A percentile compares a stretch with the other conserved stretches of the same genome.
Conservation (phyloP, 2,113 vertebrate species). For the Ciconia stormi region DNA sequence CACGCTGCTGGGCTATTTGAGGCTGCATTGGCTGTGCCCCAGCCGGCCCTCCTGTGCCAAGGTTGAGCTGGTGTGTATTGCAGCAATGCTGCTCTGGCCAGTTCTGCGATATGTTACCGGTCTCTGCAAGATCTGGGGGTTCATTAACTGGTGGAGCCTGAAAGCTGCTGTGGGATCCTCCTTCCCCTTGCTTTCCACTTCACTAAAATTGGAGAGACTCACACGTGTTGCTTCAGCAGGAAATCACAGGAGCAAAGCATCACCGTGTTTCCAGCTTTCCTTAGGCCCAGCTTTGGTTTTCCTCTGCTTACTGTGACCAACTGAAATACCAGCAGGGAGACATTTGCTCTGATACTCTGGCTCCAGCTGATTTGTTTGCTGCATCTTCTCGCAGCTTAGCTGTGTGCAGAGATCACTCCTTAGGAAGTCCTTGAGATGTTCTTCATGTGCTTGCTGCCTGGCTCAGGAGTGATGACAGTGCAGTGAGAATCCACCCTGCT, state of each 20-base stretch:
- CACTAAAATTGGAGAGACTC: not conserved
- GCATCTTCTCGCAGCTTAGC: not conserved
- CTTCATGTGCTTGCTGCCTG: no score
- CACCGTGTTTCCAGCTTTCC: not conserved
- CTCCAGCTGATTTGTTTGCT: not conserved
- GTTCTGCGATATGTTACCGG: fast-evolving
- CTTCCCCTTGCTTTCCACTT: not conserved
- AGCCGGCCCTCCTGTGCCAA: not conserved
- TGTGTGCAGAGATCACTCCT: not conserved
- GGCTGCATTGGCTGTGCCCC: not conserved
- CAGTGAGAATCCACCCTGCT: not conserved
- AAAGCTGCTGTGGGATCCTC: not conserved
- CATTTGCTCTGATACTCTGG: not conserved
- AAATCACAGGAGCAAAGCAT: not conserved
- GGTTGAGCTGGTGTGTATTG: not conserved
- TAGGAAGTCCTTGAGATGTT: not conserved
- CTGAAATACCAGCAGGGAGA: not conserved
- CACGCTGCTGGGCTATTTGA: fast-evolving
- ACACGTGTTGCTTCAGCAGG: not conserved
- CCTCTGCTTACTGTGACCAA: not conserved
- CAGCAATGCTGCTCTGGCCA: fast-evolving
- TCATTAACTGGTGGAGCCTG: not conserved
- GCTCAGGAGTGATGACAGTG: fast-evolving
- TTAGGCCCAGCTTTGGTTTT: not conserved
- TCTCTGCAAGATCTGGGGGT: not conserved